Base-by-base conservation (phyloP, 2,113 vertebrate species). In the Taurulus bubalis region DNA sequence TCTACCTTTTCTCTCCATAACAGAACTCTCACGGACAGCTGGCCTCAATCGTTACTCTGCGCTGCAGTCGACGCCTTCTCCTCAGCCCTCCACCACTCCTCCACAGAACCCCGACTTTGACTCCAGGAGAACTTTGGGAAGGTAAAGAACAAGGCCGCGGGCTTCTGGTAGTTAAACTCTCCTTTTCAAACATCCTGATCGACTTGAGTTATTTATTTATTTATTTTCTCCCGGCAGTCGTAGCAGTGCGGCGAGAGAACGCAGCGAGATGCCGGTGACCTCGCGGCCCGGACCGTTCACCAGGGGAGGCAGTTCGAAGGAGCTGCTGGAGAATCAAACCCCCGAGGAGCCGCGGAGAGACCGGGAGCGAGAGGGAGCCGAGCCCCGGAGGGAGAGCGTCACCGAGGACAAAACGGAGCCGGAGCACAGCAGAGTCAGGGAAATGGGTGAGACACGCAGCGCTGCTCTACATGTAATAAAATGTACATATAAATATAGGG, bases 11-110 rank as follows among this genome's bases (percentile, higher is more conserved):
- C 1, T 70, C 5, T 60, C 15, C 11, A 7, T 64, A 68, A 71
- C 94, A 99, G 98, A 99, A 87, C 93, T 95, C 58, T 95, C 97
- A 75, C 94, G 97, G 86, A 95, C 95, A 95, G 96, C 90, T 1
- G 97, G 95, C 90, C 94, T 99, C 90, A 99, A 99, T 94, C 96
- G 98, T 66, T 99, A 96, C 92, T 99, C 98, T 65, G 96, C 97
- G 0, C 96, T 99, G 85, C 98, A 99, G 94, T 78, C 92, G 0
- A 87, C 94, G 4, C 89, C 85, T 38, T 65, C 90, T n/a, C 93
- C 95, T 74, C 94, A 96, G n/a, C 91, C 94, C 91, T 85, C 94
- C 93, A 60, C 93, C 24, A 93, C 96, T 53, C 81, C 96, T 15
- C 80, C 95, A 20, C 95, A 97, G 77, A 93, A 87, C 65, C 85